These are phyloP conservation scores for Pitangus sulphuratus DNA, from an alignment of 2,797 vertebrate species.

Conservation along the genomic window DNA sequence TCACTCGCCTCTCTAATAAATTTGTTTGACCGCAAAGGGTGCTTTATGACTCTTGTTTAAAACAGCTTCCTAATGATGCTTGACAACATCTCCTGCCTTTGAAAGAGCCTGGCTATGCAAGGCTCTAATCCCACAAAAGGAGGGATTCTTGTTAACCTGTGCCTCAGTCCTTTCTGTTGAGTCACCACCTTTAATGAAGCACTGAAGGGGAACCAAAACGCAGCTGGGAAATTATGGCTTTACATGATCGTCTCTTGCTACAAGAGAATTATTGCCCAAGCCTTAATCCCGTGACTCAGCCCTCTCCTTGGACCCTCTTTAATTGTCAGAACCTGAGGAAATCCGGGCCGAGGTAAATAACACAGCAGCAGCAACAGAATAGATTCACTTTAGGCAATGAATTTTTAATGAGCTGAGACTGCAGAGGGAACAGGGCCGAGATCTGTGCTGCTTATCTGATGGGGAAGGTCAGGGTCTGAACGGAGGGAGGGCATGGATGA, in stretches of 20 bases:
- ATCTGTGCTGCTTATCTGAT: conserved; percentile 75
- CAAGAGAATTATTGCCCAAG: conserved; percentile 57
- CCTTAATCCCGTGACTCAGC: conserved; percentile 62
- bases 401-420: conserved; percentile 83
- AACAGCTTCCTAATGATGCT: conserved; percentile 67
- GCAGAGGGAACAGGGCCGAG: conserved; percentile 68
- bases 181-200: conserved; percentile 73
- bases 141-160: conserved; percentile 71
- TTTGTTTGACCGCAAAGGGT: conserved; percentile 59
- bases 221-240: conserved; percentile 68
- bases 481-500: conserved; percentile 62
- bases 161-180: conserved; percentile 57
- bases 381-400: conserved; percentile 81
- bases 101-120: conserved; percentile 40
- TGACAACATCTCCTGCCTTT: conserved; percentile 67
- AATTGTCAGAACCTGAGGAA: conserved; percentile 68
- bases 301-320: conserved; percentile 59
- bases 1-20: conserved; percentile 46
- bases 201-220: conserved; percentile 60
- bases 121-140: conserved; percentile 71
- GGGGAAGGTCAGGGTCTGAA: conserved; percentile 77
- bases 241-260: conserved; percentile 66
- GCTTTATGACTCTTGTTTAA: conserved; percentile 64
- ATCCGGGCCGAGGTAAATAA: conserved; percentile 55
- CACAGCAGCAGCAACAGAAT: conserved; percentile 70